These are phyloP conservation scores for Microcebus tavaratra DNA, from an alignment of 2,113 vertebrate species.

Conservation along the genomic window DNA sequence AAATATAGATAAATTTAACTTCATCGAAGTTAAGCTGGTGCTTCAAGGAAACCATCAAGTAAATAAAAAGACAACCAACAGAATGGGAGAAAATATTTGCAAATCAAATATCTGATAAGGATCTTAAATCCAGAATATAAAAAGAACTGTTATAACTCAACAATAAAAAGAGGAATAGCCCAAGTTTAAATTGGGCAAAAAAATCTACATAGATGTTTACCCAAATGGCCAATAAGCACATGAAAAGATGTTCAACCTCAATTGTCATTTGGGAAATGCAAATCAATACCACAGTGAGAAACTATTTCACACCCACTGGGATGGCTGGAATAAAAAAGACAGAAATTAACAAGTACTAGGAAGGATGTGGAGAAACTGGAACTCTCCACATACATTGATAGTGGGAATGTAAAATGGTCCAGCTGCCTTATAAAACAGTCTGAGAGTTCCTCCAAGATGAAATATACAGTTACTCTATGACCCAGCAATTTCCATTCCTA, in stretches of 20 bases:
- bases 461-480: background rate
- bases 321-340: background rate
- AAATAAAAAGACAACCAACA: background rate
- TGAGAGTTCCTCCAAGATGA: background rate
- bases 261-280: background rate
- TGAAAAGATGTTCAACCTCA: background rate
- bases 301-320: background rate
- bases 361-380: background rate
- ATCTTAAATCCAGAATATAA: background rate
- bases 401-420: background rate
- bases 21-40: background rate
- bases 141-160: slow-evolving; percentile 28
- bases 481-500: background rate
- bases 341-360: background rate
- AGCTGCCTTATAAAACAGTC: background rate
- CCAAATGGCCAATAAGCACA: background rate
- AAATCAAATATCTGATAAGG: background rate
- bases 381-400: background rate
- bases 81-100: slow-evolving; percentile 19
- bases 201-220: background rate
- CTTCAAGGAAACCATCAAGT: background rate
- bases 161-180: background rate
- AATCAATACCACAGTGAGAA: background rate
- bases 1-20: background rate
- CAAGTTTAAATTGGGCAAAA: background rate